Evolutionary conservation across 2,888 invertebrate genomes (phyloP).

Genomic region (Stenchaetothrips biformis): DNA sequence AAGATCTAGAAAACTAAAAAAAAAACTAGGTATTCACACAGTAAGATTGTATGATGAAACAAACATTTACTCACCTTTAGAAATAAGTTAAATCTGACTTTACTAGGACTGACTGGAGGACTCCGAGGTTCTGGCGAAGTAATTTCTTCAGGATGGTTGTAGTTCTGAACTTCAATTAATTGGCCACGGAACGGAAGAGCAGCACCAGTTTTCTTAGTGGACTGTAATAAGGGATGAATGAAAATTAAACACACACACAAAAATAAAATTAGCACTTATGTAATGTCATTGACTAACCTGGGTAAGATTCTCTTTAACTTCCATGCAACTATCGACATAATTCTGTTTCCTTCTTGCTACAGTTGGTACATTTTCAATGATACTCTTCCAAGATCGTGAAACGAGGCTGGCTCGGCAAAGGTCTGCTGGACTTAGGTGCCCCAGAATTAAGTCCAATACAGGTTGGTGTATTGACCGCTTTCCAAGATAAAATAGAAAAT

Average conservation of each 20-base stretch:
- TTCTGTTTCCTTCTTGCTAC: constrained; percentile 43
- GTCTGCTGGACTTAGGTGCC: constrained; percentile 44
- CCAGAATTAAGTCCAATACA: constrained; percentile 44
- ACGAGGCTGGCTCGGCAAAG: constrained; percentile 45
- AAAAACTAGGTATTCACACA: background rate
- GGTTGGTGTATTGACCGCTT: constrained; percentile 44
- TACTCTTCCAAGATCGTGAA: constrained; percentile 45
- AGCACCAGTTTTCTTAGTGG: background rate
- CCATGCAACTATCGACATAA: constrained; percentile 42
- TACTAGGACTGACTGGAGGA: constrained; percentile 47
- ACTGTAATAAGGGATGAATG: background rate
- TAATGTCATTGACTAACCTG: constrained; percentile 33
- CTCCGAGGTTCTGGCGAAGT: constrained; percentile 41
- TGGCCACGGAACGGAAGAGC: background rate
- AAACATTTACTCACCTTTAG: constrained; percentile 43
- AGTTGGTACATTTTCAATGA: constrained; percentile 42
- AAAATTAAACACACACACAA: background rate
- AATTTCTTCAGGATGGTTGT: constrained; percentile 36
- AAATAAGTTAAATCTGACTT: constrained; percentile 47
- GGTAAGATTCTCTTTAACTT: constrained; percentile 44
- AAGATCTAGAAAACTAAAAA: background rate
- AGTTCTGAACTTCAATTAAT: constrained; percentile 28
- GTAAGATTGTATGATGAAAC: background rate
- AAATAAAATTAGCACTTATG: background rate
- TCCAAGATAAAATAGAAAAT: constrained; percentile 44